Conservation (phyloP, 2,113 vertebrate species). For the Tupaia tana region DNA sequence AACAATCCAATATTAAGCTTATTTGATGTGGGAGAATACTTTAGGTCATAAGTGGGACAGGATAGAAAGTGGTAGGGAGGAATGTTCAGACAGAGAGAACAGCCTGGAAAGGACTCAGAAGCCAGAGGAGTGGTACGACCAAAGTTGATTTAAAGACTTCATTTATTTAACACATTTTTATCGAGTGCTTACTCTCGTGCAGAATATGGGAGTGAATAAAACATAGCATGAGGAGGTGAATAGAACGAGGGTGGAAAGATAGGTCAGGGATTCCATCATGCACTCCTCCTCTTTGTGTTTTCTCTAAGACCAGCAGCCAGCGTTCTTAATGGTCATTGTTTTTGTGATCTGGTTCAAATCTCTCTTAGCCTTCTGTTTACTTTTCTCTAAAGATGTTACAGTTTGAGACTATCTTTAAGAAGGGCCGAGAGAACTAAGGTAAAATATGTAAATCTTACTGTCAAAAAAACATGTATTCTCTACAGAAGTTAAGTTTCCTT, state of each 20-base stretch:
- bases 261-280: rapidly evolving
- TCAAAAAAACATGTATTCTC: neutral
- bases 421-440: too few relatives aligned
- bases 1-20: neutral
- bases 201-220: neutral
- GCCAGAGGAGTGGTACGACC: neutral
- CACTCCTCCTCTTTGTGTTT: neutral
- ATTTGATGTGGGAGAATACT: neutral
- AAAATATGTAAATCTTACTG: neutral
- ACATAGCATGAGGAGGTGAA: too few relatives aligned
- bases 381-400: neutral
- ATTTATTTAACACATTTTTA: neutral
- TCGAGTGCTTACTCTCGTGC: neutral
- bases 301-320: neutral
- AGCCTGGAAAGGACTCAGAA: neutral
- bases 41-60: neutral
- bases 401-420: neutral
- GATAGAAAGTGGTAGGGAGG: neutral
- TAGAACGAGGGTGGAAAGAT: neutral
- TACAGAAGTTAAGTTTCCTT: neutral
- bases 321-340: neutral
- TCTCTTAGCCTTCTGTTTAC: neutral
- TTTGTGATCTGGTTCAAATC: neutral
- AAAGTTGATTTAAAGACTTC: neutral
- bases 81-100: neutral